phyloP scores from a whole-genome alignment of 2,888 invertebrate genomes.

The Toxonevra muliebris region DNA sequence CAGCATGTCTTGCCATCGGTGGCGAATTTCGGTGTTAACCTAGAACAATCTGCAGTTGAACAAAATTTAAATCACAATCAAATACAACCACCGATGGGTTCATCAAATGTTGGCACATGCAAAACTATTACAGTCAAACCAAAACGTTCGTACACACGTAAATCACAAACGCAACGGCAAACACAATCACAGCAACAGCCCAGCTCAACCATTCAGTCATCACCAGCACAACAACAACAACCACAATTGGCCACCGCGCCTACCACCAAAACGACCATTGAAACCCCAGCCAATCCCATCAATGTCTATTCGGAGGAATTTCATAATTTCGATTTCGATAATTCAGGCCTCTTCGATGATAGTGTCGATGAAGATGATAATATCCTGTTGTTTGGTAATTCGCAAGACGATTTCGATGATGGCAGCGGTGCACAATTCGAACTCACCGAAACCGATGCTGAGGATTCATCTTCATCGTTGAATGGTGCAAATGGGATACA shows the following conservation, averaged over 20 bases:
- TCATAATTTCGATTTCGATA: conserved; percentile 60
- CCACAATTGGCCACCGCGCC: conserved; percentile 14
- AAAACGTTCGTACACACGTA: conserved; percentile 57
- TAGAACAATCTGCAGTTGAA: not conserved
- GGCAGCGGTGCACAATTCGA: conserved; percentile 46
- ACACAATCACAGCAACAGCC: not conserved
- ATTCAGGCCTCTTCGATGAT: conserved; percentile 59
- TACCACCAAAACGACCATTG: conserved; percentile 15
- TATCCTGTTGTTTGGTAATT: conserved; percentile 58
- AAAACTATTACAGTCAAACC: conserved; percentile 51
- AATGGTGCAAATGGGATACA: conserved; percentile 22
- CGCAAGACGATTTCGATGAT: conserved; percentile 46
- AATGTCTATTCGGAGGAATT: conserved; percentile 37
- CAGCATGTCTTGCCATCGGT: conserved; percentile 14
- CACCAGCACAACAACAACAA: conserved; percentile 1
- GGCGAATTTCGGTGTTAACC: conserved; percentile 22
- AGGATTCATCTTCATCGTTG: conserved; percentile 45
- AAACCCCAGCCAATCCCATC: not conserved
- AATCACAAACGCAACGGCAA: conserved; percentile 22
- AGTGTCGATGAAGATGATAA: conserved; percentile 60
- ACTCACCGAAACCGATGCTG: conserved; percentile 51
- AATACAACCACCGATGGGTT: conserved; percentile 47
- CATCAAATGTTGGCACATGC: conserved; percentile 61
- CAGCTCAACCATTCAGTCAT: not conserved
- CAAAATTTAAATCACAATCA: conserved; percentile 18